A percentile compares a stretch with the other conserved stretches of the same genome.
Conservation (phyloP, 2,888 invertebrate genomes). For the Polylopha cassiicola region DNA sequence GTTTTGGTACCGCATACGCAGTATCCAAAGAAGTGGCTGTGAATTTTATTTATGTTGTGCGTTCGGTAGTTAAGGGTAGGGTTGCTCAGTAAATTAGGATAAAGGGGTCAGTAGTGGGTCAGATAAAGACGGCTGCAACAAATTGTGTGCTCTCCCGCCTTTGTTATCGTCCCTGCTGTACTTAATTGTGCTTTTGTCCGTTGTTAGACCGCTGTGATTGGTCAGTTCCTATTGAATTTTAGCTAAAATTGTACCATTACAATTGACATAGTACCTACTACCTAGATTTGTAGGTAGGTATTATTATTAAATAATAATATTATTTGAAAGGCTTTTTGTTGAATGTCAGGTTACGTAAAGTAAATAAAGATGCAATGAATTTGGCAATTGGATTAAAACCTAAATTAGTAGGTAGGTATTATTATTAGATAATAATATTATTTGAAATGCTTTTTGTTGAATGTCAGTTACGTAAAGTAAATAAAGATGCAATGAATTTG, state of each 20-base stretch:
- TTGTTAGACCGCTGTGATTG: conserved; percentile 52
- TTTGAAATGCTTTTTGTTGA: too few relatives aligned
- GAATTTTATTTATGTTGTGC: not conserved
- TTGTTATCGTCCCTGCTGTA: conserved; percentile 71
- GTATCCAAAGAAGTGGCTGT: conserved; percentile 23
- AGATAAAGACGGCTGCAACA: conserved; percentile 76
- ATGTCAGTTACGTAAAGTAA: too few relatives aligned
- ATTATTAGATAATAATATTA: too few relatives aligned
- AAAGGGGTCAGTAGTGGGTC: conserved; percentile 73
- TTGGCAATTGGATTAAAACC: too few relatives aligned
- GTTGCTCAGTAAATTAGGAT: conserved; percentile 64
- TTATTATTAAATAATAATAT: too few relatives aligned
- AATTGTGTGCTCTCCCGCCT: conserved; percentile 68
- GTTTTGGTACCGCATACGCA: conserved; percentile 23
- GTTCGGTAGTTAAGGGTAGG: conserved; percentile 34
- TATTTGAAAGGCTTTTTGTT: too few relatives aligned
- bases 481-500: too few relatives aligned
- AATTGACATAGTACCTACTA: too few relatives aligned
- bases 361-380: too few relatives aligned
- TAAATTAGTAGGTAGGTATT: too few relatives aligned
- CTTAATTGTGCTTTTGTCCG: conserved; percentile 75
- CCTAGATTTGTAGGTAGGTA: too few relatives aligned
- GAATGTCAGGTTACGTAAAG: too few relatives aligned
- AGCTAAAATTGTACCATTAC: conserved; percentile 42
- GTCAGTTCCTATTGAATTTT: conserved; percentile 46